phyloP scores from a whole-genome alignment of 2,888 invertebrate genomes.

The Drosophila multiciliata region DNA sequence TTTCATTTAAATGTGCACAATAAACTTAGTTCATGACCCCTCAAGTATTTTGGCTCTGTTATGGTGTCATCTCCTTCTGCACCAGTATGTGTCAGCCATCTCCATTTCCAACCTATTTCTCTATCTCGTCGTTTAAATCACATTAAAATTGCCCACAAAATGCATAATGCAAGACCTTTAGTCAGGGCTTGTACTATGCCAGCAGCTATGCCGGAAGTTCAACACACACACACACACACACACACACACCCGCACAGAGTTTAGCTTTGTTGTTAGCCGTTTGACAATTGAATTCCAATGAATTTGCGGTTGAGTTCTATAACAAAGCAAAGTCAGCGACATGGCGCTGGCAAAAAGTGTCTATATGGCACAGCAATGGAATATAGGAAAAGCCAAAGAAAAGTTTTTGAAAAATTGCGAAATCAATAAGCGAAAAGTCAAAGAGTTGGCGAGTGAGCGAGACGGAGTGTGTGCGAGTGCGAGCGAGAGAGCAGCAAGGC shows the following conservation, averaged over 20 bases:
- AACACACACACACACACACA: slow-evolving; percentile 20
- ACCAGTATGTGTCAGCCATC: not conserved
- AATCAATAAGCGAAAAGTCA: slow-evolving; percentile 64
- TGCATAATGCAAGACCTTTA: slow-evolving; percentile 66
- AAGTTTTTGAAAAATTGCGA: slow-evolving; percentile 54
- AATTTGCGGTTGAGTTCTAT: slow-evolving; percentile 73
- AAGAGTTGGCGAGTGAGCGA: not conserved
- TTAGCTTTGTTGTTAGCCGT: slow-evolving; percentile 45
- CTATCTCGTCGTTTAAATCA: slow-evolving; percentile 63
- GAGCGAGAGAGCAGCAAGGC: not conserved
- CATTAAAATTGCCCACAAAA: slow-evolving; percentile 70
- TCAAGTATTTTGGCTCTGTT: slow-evolving; percentile 45
- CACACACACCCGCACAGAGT: slow-evolving; percentile 21
- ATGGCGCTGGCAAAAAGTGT: slow-evolving; percentile 18
- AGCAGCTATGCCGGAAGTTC: slow-evolving; percentile 60
- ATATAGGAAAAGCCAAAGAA: slow-evolving; percentile 24
- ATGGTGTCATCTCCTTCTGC: slow-evolving; percentile 21
- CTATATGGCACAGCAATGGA: slow-evolving; percentile 5
- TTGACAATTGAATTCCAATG: slow-evolving; percentile 77
- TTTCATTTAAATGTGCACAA: slow-evolving; percentile 81
- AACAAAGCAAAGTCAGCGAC: slow-evolving; percentile 57
- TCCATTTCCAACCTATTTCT: slow-evolving; percentile 8
- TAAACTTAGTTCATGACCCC: slow-evolving; percentile 79
- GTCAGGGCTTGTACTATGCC: slow-evolving; percentile 27
- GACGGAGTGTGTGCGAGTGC: not conserved